Evolutionary conservation across 2,113 vertebrate species (phyloP).

Genomic region (Atractosteus spatula): DNA sequence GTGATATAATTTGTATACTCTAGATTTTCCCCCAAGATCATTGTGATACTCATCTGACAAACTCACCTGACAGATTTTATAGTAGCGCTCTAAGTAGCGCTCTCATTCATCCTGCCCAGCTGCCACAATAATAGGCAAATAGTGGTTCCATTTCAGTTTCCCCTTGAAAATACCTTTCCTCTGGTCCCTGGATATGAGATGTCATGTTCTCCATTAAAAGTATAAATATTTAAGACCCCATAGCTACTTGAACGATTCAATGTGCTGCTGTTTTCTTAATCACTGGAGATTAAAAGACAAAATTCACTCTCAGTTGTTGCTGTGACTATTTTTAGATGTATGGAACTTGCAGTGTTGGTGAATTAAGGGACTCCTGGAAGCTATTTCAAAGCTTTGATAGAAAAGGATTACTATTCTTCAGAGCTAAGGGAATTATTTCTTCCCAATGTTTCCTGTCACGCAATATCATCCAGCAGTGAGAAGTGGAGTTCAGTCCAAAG

Average conservation of each 20-base stretch:
- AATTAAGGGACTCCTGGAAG: slow-evolving; percentile 13
- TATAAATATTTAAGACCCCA: not conserved
- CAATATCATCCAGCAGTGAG: slow-evolving; percentile 13
- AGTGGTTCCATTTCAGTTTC: no score
- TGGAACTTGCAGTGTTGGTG: slow-evolving; percentile 8
- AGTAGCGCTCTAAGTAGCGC: no score
- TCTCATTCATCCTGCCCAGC: no score
- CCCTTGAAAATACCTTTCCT: not conserved
- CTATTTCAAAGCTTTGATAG: not conserved
- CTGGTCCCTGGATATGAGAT: not conserved
- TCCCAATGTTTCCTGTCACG: slow-evolving; percentile 17
- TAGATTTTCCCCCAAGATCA: no score
- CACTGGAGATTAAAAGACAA: slow-evolving; percentile 11
- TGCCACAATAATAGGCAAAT: no score
- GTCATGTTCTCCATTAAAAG: not conserved
- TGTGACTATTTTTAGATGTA: slow-evolving; percentile 17
- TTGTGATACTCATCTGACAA: no score
- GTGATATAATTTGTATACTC: no score
- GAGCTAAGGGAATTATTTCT: slow-evolving; percentile 13
- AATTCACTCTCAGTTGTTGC: slow-evolving; percentile 2
- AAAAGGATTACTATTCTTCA: slow-evolving; percentile 19
- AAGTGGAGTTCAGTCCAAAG: slow-evolving; percentile 7
- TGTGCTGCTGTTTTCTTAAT: slow-evolving; percentile 2
- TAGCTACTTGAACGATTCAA: no score
- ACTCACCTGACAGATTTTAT: no score